Evolutionary conservation across 2,797 vertebrate genomes (phyloP), one percentile per base, ranked within the genome.

Genomic region (Macropodus opercularis): DNA sequence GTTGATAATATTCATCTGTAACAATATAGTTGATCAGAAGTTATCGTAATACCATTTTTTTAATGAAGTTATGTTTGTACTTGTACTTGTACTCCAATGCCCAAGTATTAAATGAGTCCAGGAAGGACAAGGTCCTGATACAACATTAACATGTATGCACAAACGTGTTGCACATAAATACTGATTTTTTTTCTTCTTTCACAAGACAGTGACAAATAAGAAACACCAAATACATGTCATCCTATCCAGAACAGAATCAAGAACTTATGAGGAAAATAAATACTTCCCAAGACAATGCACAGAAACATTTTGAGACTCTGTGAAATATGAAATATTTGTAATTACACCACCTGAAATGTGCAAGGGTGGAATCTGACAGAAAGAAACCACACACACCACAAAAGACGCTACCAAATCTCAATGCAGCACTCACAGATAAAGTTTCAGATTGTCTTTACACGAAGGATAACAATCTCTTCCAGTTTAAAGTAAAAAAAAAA

Each of bases 221-320:
- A 80, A 36, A 60, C 39, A 50, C 12, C 18, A 17, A 54, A 62
- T 36, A n/a, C 24, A 41, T 66, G 53, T 38, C 29, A 76, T 29
- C 9, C 61, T 38, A 62, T 43, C 24, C 18, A 50, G 34, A 48
- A 15, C 42, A 13, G 39, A 52, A 43, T 6, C 3, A 69, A 74
- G n/a, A 62, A 35, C 5, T 24, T 17, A 69, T 64, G 46, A 36
- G 48, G 56, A 74, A 79, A 81, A 86, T 85, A 83, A 84, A 85
- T 73, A 43, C 7, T 43, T 61, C 70, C 11, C 63, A 17, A 57
- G n/a, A 17, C 55, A 15, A 49, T 42, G 17, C 18, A 29, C 22
- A 41, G 15, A 50, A 19, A 42, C 26, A 49, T 43, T 21, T 43
- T 9, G 26, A 66, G 15, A 61, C 34, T 31, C 57, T 58, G 62